Percentiles rank a stretch among this genome's conserved stretches.
Evolutionary conservation across 2,113 vertebrate species (phyloP).

Genomic region (Phalacrocorax pelagicus): DNA sequence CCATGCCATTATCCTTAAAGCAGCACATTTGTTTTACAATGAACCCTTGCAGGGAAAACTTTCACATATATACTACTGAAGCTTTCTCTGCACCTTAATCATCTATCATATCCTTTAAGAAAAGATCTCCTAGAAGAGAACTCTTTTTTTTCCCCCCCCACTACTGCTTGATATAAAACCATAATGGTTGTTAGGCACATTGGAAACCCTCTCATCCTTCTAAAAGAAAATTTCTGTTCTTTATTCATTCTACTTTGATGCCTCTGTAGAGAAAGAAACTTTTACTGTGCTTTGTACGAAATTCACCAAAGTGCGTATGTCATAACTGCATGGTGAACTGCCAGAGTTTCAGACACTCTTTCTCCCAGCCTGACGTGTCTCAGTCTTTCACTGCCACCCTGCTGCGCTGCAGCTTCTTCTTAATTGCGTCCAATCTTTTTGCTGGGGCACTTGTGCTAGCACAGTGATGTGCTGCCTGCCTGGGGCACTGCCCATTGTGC

Average conservation of each 20-base stretch:
- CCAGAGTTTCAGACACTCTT: neutral
- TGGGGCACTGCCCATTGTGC: neutral
- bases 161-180: neutral
- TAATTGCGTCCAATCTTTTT: neutral
- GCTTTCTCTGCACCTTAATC: conserved; percentile 31
- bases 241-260: neutral
- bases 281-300: neutral
- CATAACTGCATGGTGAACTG: neutral
- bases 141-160: neutral
- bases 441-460: neutral
- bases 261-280: conserved; percentile 6
- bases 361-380: neutral
- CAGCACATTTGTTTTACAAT: conserved; percentile 63
- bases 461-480: neutral
- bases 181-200: neutral
- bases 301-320: neutral
- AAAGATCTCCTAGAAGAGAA: neutral
- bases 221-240: neutral
- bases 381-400: neutral
- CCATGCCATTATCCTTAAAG: conserved; percentile 62
- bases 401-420: neutral
- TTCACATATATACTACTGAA: neutral
- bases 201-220: conserved; percentile 1
- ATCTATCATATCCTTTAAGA: conserved; percentile 40
- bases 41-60: conserved; percentile 33